Evolutionary conservation across 2,797 vertebrate species (phyloP).

Genomic region (Ciconia nigra): DNA sequence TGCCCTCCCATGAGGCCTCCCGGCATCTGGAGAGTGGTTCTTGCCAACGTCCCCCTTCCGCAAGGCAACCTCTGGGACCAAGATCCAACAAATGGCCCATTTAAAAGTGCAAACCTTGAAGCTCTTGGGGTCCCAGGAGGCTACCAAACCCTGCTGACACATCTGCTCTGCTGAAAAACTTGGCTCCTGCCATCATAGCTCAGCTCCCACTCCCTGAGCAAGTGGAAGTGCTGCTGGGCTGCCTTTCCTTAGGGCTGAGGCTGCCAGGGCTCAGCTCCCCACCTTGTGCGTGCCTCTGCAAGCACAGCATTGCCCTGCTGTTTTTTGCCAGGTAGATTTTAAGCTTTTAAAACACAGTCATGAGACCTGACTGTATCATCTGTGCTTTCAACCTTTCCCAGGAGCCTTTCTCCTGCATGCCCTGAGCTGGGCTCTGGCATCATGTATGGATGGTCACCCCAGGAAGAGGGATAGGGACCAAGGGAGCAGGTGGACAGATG

Average conservation of each 20-base stretch:
- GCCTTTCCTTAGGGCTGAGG: neutral
- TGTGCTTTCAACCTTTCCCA: neutral
- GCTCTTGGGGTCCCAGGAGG: neutral
- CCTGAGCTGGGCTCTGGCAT: neutral
- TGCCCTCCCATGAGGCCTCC: neutral
- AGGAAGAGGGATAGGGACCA: neutral
- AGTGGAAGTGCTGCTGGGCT: neutral
- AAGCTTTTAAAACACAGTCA: neutral
- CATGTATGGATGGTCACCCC: fast-evolving
- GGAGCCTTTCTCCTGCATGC: neutral
- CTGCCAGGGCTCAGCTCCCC: neutral
- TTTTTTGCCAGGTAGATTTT: neutral
- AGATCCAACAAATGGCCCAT: neutral
- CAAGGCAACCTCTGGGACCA: neutral
- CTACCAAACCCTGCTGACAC: neutral
- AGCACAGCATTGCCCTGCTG: neutral
- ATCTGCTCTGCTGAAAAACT: neutral
- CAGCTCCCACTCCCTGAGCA: neutral
- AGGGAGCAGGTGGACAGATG: neutral
- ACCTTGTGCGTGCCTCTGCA: fast-evolving
- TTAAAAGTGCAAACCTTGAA: neutral
- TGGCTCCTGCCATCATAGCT: neutral
- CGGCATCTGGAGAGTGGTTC: neutral
- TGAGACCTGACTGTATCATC: neutral
- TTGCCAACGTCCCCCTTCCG: fast-evolving